Percentiles rank a stretch among this genome's conserved stretches.
Evolutionary conservation across 2,113 vertebrate genomes (phyloP).

Genomic region (Plecturocebus donacophilus): DNA sequence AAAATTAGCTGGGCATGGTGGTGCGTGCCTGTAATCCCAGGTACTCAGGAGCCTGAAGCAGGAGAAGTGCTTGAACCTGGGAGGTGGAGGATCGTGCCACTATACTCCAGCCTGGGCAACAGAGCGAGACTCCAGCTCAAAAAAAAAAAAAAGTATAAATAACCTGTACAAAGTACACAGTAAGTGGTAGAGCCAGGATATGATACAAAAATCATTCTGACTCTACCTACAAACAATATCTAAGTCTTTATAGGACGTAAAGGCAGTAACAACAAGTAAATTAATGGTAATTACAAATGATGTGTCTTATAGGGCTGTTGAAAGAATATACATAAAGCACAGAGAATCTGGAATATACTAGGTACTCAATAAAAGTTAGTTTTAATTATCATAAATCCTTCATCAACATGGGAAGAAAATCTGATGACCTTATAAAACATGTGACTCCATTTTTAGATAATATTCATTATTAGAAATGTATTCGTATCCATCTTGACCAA

Average conservation of each 20-base stretch:
- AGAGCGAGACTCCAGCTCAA: no score
- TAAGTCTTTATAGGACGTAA: background rate
- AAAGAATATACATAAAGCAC: background rate
- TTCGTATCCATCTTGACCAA: conserved; percentile 1
- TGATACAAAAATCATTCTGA: background rate
- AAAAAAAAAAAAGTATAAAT: background rate
- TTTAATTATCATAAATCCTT: conserved; percentile 37
- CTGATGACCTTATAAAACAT: background rate
- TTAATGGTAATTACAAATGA: background rate
- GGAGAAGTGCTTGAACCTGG: no score
- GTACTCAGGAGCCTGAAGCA: no score
- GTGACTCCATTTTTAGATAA: background rate
- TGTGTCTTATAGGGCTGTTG: background rate
- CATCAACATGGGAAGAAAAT: background rate
- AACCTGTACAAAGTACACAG: background rate
- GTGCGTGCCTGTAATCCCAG: no score
- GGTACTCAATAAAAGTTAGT: background rate
- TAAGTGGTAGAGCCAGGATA: background rate
- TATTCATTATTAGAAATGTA: background rate
- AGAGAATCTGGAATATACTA: background rate
- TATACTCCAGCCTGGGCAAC: no score
- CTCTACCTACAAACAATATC: background rate
- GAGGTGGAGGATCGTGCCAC: no score
- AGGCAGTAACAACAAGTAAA: background rate
- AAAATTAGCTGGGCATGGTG: no score